A percentile compares a stretch with the other conserved stretches of the same genome.
Conservation (phyloP, 2,888 invertebrate genomes). For the Ellobium chinense region DNA sequence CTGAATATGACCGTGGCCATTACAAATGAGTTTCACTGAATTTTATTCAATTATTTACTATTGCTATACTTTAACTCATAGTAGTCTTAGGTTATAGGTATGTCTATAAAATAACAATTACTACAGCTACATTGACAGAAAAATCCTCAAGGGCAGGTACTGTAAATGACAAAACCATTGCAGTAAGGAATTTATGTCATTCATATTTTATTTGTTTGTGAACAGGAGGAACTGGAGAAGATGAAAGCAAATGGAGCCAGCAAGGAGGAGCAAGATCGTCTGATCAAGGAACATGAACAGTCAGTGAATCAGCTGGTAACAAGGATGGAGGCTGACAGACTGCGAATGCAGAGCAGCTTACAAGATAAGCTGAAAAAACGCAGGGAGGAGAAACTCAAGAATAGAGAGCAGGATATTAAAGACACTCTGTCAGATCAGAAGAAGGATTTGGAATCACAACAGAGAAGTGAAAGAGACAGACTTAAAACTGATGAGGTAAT, state of each 20-base stretch:
- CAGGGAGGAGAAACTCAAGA: slow-evolving; percentile 66
- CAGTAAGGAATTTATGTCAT: too few relatives aligned
- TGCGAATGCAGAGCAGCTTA: slow-evolving; percentile 74
- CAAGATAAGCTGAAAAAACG: slow-evolving; percentile 72
- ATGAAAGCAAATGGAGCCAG: slow-evolving; percentile 67
- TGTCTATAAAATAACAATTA: too few relatives aligned
- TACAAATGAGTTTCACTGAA: too few relatives aligned
- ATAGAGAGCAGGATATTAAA: slow-evolving; percentile 65
- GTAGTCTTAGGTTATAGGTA: too few relatives aligned
- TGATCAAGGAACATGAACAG: slow-evolving; percentile 71
- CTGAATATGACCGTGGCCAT: too few relatives aligned
- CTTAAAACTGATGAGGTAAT: slow-evolving; percentile 34
- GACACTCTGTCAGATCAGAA: slow-evolving; percentile 61
- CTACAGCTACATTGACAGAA: too few relatives aligned
- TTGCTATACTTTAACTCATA: too few relatives aligned
- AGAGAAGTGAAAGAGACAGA: slow-evolving; percentile 67
- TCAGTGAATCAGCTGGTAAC: slow-evolving; percentile 71
- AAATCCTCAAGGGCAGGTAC: too few relatives aligned
- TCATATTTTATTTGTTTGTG: background rate
- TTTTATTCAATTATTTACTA: too few relatives aligned
- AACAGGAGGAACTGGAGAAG: slow-evolving; percentile 71
- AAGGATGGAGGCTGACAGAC: slow-evolving; percentile 74
- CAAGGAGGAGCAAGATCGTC: slow-evolving; percentile 69
- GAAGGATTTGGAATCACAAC: slow-evolving; percentile 67
- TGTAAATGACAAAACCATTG: too few relatives aligned